Evolutionary conservation across 2,113 vertebrate species (phyloP).

Genomic region (Morone saxatilis): DNA sequence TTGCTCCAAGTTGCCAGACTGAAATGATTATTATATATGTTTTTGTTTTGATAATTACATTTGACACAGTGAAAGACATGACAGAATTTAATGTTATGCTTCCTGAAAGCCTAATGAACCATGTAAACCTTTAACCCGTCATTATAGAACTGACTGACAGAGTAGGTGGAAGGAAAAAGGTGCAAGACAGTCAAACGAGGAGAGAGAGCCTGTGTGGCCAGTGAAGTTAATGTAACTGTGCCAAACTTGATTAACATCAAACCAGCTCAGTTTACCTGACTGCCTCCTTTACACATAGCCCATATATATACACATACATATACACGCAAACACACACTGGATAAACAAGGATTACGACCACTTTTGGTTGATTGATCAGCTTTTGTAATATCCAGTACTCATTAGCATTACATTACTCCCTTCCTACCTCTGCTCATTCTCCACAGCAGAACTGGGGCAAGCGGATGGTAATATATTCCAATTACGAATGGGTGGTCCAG

Average conservation of each 20-base stretch:
- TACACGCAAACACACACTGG: neutral
- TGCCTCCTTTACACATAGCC: neutral
- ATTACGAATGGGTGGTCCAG: neutral
- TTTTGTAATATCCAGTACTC: neutral
- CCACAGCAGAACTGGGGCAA: slow-evolving; percentile 4
- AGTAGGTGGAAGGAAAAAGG: neutral
- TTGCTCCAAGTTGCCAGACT: too few species aligned
- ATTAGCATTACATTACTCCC: neutral
- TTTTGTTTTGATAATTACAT: neutral
- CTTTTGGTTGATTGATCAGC: slow-evolving; percentile 12
- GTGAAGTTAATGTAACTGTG: slow-evolving; percentile 17
- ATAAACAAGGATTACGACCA: slow-evolving; percentile 7
- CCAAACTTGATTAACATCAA: slow-evolving; percentile 22
- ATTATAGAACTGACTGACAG: neutral
- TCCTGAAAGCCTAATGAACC: neutral
- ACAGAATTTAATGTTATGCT: neutral
- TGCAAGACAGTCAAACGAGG: neutral
- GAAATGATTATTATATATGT: neutral
- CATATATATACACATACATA: neutral
- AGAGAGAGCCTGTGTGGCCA: slow-evolving; percentile 1
- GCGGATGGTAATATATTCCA: slow-evolving; percentile 23
- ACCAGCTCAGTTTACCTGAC: neutral
- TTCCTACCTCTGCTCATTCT: neutral
- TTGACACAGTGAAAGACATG: neutral
- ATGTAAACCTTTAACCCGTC: slow-evolving; percentile 1